Conservation (phyloP, 2,888 invertebrate genomes). For the Hirtodrosophila confusa region DNA sequence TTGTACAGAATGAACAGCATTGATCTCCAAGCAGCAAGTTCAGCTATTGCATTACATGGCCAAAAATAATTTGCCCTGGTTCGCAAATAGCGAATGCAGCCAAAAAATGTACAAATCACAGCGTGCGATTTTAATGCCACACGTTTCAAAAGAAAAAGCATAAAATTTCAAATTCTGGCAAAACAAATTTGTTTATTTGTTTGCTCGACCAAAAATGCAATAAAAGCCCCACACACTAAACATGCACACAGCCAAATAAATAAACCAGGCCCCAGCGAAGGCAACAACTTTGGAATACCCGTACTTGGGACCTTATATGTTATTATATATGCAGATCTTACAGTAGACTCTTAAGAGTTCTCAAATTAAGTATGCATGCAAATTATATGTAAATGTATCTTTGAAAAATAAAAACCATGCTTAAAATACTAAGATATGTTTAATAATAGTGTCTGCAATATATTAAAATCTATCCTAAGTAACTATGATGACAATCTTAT, state of each 20-base stretch:
- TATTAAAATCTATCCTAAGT: no score
- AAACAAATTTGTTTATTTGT: conserved; percentile 59
- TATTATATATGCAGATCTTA: no score
- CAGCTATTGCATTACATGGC: conserved; percentile 52
- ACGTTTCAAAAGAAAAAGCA: conserved; percentile 56
- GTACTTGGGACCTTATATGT: neutral
- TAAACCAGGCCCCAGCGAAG: neutral
- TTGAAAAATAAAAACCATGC: no score
- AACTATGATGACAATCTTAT: no score
- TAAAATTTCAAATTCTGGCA: conserved; percentile 44
- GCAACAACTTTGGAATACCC: conserved; percentile 14
- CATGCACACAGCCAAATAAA: conserved; percentile 14
- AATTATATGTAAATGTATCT: no score
- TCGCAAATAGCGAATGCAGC: conserved; percentile 47
- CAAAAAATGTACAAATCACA: conserved; percentile 23
- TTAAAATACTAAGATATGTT: no score
- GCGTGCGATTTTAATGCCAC: conserved; percentile 48
- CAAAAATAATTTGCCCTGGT: conserved; percentile 32
- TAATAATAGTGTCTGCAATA: no score
- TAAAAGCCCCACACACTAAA: conserved; percentile 46
- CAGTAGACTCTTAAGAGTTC: neutral
- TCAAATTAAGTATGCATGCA: no score
- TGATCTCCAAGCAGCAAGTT: conserved; percentile 50
- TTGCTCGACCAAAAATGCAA: conserved; percentile 55
- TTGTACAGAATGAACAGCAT: conserved; percentile 9